Percentiles rank a stretch among this genome's conserved stretches.
Evolutionary conservation across 2,797 vertebrate genomes (phyloP).

Genomic region (Apodemus agrarius): DNA sequence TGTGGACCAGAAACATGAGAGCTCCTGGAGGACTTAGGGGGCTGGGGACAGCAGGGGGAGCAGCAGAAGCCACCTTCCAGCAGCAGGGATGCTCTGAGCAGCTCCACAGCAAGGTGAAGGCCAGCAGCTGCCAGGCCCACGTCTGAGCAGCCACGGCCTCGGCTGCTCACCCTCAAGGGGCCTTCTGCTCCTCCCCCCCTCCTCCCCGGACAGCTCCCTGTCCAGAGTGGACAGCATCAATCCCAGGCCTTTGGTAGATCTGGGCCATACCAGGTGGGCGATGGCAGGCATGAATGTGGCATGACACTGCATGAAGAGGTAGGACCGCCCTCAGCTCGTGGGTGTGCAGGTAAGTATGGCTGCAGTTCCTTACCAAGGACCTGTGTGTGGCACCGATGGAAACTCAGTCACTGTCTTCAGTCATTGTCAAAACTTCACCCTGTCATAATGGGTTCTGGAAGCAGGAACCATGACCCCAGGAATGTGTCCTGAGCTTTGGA

Average conservation of each 20-base stretch:
- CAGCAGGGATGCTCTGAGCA: background rate
- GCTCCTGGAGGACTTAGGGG: background rate
- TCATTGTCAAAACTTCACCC: background rate
- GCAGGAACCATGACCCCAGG: background rate
- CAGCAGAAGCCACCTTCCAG: background rate
- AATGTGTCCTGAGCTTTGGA: background rate
- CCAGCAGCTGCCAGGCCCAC: background rate
- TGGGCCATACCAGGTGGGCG: background rate
- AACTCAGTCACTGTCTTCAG: background rate
- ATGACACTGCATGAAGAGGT: background rate
- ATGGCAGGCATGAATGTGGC: background rate
- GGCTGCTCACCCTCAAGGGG: background rate
- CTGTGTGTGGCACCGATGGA: background rate
- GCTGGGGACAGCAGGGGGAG: background rate
- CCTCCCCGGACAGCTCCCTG: background rate
- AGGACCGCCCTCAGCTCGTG: background rate
- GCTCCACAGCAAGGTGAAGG: background rate
- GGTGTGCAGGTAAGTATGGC: background rate
- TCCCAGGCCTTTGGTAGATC: background rate
- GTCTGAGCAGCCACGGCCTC: background rate
- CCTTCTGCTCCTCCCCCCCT: background rate
- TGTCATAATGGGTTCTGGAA: background rate
- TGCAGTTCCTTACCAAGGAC: background rate
- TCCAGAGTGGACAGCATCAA: background rate
- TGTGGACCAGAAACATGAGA: constrained; percentile 80